Evolutionary conservation across 2,888 invertebrate genomes (phyloP).

Genomic region (Macropis europaea): DNA sequence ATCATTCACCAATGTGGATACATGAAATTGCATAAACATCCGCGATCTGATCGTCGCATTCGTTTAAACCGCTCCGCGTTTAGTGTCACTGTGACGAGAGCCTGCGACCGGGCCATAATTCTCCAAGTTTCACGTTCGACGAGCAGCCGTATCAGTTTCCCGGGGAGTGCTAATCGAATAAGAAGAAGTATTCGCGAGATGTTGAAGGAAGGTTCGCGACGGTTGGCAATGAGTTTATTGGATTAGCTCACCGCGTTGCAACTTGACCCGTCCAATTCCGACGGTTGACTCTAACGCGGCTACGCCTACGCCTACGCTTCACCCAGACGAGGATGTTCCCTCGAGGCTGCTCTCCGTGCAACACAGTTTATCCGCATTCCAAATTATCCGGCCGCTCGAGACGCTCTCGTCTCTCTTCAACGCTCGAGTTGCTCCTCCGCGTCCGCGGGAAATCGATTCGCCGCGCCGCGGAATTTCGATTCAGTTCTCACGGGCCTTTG

Average conservation of each 20-base stretch:
- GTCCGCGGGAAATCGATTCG: slow-evolving; percentile 8
- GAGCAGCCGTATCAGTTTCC: no score
- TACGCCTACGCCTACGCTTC: no score
- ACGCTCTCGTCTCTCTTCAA: not conserved
- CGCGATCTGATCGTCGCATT: no score
- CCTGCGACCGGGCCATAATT: no score
- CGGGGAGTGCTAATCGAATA: slow-evolving; percentile 31
- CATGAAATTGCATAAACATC: no score
- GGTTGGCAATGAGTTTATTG: slow-evolving; percentile 63
- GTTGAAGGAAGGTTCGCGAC: slow-evolving; percentile 36
- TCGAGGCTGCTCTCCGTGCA: slow-evolving; percentile 10
- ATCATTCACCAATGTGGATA: no score
- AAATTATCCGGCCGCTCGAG: slow-evolving; percentile 44
- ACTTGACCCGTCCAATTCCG: slow-evolving; percentile 72
- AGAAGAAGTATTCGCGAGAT: slow-evolving; percentile 35
- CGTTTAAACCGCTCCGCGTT: no score
- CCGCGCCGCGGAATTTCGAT: slow-evolving; percentile 1
- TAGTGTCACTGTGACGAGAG: no score
- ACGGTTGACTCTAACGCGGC: slow-evolving; percentile 70
- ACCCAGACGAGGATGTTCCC: slow-evolving; percentile 8
- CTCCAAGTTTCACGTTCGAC: no score
- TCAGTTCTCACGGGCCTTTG: not conserved
- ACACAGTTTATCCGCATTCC: slow-evolving; percentile 59
- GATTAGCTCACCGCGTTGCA: slow-evolving; percentile 65
- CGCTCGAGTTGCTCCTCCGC: not conserved